Percentiles rank a stretch among this genome's conserved stretches.
phyloP scores from a whole-genome alignment of 2,797 vertebrate species.

The Falco berigora region DNA sequence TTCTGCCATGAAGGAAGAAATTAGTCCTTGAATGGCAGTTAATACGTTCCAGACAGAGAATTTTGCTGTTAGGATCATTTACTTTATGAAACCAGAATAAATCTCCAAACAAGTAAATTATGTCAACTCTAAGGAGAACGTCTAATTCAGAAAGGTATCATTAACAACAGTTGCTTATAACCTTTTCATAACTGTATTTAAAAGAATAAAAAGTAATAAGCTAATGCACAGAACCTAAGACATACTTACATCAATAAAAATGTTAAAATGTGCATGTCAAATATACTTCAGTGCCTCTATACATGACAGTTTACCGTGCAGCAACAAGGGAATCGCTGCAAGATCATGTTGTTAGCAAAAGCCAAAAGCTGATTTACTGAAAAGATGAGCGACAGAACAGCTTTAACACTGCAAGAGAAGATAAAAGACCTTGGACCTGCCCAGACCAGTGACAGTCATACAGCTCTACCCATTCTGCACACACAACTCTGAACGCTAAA shows the following conservation, averaged over 20 bases:
- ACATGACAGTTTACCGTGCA: rapidly evolving
- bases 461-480: not conserved
- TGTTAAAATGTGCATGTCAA: not conserved
- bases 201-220: not conserved
- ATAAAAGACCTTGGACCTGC: not conserved
- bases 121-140: not conserved
- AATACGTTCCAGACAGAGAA: conserved; percentile 48
- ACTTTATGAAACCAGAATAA: not conserved
- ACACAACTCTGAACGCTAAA: not conserved
- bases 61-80: conserved; percentile 5
- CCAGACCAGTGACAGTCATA: not conserved
- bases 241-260: not conserved
- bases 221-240: not conserved
- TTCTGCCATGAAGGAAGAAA: conserved; percentile 37
- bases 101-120: not conserved
- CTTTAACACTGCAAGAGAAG: not conserved
- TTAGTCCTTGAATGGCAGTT: conserved; percentile 36
- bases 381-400: not conserved
- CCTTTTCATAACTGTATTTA: not conserved
- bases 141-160: not conserved
- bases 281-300: not conserved
- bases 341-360: not conserved
- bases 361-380: not conserved
- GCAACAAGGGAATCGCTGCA: not conserved
- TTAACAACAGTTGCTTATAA: not conserved